Base-by-base conservation (phyloP, 1,140 invertebrate species). In the Bombus turneri region DNA sequence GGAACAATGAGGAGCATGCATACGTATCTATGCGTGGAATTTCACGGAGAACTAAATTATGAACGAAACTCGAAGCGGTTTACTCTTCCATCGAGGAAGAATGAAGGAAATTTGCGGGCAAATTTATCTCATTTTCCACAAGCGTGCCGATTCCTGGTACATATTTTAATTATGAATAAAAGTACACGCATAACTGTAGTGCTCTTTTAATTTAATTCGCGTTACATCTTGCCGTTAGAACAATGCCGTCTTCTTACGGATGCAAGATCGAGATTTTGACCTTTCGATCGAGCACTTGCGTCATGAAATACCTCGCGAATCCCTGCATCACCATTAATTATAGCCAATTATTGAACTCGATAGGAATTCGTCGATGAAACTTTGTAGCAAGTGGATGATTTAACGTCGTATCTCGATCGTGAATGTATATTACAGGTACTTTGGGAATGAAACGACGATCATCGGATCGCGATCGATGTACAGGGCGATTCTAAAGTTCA, bases 241-340 rank as follows among this genome's bases (percentile, higher is more conserved):
- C 80, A 72, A 73, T 72, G 68, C 47, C 34, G 66, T 47, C 74
- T 47, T 82, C 71, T 73, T 47, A 18, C 18, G 39, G 39, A 64
- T 37, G 43, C 39, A 18, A 47, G 53, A 82, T 75, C 71, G 71
- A 82, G 68, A 81, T 53, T 41, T 76, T 18, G 64, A 53, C 66
- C 62, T 41, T 41, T 47, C 62, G 69, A 64, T 47, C 69, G 28
- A n/a, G 34, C 66, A 6, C 3, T 83, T 83, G 62, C 74, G 81
- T 83, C 81, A 83, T 25, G 13, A 43, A 66, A 69, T 83, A 10
- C 28, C 59, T 34, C 12, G 31, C 47, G 53, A 69, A 39, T 31
- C 66, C 41, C 76, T 73, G 57, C 62, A 78, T 78, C 82, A 43
- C 28, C 47, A 78, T 66, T 78, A 68, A 83, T 83, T 62, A 77